Percentiles rank a stretch among this genome's conserved stretches.
Conservation (phyloP, 2,888 invertebrate species). For the Carabus problematicus region DNA sequence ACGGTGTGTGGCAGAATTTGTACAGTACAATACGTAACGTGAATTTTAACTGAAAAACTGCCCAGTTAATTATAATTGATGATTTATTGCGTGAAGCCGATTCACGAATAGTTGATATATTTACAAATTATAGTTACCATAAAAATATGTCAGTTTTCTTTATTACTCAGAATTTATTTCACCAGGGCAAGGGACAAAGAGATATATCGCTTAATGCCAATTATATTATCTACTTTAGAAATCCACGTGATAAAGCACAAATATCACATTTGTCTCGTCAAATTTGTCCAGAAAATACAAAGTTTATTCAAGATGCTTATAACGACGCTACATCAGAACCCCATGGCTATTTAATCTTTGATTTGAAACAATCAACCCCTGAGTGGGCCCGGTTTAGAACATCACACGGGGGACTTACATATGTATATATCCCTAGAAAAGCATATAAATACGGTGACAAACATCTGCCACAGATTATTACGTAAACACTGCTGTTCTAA, state of each 20-base stretch:
- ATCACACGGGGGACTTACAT: too few species aligned
- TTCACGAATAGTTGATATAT: slow-evolving; percentile 22
- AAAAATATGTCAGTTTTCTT: too few species aligned
- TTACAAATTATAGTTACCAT: slow-evolving; percentile 33
- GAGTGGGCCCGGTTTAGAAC: slow-evolving; percentile 40
- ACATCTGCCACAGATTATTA: too few species aligned
- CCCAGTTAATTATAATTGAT: slow-evolving; percentile 23
- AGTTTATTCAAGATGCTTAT: slow-evolving; percentile 45
- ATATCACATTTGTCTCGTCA: slow-evolving; percentile 44
- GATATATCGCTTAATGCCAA: too few species aligned
- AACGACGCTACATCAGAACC: slow-evolving; percentile 43
- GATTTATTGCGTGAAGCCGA: slow-evolving; percentile 27
- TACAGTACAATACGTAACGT: slow-evolving; percentile 16
- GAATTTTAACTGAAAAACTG: slow-evolving; percentile 7
- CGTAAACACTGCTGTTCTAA: too few species aligned
- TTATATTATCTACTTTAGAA: slow-evolving; percentile 47
- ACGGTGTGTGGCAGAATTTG: slow-evolving; percentile 17
- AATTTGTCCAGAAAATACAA: slow-evolving; percentile 44
- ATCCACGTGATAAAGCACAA: slow-evolving; percentile 46
- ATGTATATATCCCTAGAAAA: too few species aligned
- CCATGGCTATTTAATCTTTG: slow-evolving; percentile 45
- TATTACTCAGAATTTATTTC: too few species aligned
- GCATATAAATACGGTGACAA: too few species aligned
- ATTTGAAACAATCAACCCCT: slow-evolving; percentile 45
- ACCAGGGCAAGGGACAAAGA: too few species aligned